These are phyloP conservation scores for Drosophila azteca DNA, from an alignment of 1,140 invertebrate genomes.

Conservation along the genomic window DNA sequence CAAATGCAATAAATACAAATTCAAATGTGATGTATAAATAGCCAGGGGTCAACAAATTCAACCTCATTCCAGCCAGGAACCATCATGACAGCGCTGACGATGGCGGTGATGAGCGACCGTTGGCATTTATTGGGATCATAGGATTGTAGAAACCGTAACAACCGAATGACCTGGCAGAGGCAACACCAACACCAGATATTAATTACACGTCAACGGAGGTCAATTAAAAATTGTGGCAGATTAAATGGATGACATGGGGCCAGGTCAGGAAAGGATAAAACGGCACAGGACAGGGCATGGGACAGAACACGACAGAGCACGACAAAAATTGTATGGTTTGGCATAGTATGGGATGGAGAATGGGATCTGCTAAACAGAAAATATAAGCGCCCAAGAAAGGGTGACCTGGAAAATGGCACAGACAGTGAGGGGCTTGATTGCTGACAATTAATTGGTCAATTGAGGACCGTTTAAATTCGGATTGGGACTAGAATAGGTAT, in stretches of 20 bases:
- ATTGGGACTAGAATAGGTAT: too few relatives aligned
- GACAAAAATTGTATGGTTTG: not conserved
- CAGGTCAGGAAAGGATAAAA: constrained; percentile 3
- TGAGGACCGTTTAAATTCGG: not conserved
- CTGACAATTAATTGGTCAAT: constrained; percentile 32
- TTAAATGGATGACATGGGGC: constrained; percentile 47
- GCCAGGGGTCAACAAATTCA: constrained; percentile 7
- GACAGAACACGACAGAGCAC: not conserved
- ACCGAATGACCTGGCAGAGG: constrained; percentile 7
- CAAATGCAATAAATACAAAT: constrained; percentile 18
- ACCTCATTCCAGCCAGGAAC: not conserved
- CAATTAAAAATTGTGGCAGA: constrained; percentile 53
- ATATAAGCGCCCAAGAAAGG: too few relatives aligned
- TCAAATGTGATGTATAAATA: constrained; percentile 38
- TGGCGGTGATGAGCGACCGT: constrained; percentile 16
- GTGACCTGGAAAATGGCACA: too few relatives aligned
- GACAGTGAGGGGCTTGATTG: not conserved
- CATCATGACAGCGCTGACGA: not conserved
- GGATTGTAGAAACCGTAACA: constrained; percentile 13
- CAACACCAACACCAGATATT: constrained; percentile 44
- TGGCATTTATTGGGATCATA: constrained; percentile 39
- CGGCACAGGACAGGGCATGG: constrained; percentile 1
- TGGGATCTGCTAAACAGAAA: too few relatives aligned
- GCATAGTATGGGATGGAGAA: too few relatives aligned
- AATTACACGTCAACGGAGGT: constrained; percentile 54